Evolutionary conservation across 2,113 vertebrate species (phyloP).

Genomic region (Phaethornis superciliosus): DNA sequence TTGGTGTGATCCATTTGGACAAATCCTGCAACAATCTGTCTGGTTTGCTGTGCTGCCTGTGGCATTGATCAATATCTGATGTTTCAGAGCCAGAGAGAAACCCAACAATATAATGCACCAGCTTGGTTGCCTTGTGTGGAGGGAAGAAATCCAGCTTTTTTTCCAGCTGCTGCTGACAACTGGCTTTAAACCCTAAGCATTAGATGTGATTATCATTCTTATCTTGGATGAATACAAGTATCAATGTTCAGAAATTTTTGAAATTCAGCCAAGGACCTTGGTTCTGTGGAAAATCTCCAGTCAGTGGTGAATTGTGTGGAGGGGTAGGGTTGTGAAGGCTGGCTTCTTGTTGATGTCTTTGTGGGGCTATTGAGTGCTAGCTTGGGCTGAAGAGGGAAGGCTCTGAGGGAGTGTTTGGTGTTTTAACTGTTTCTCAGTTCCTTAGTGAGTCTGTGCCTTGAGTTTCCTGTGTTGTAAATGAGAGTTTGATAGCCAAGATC

Average conservation of each 20-base stretch:
- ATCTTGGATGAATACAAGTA: not conserved
- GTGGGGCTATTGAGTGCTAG: not conserved
- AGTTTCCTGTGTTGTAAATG: not conserved
- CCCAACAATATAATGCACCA: not conserved
- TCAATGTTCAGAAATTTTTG: not conserved
- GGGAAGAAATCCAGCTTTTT: not conserved
- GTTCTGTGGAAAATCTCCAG: not conserved
- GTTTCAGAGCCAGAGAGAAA: not conserved
- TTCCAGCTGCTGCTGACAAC: not conserved
- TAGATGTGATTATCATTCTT: not conserved
- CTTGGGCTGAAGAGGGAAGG: not conserved
- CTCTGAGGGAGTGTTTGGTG: not conserved
- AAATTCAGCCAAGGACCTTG: not conserved
- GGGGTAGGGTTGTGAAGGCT: not conserved
- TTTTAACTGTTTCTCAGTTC: not conserved
- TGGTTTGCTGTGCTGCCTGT: not conserved
- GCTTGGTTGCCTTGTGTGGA: not conserved
- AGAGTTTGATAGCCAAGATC: not conserved
- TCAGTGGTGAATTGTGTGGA: not conserved
- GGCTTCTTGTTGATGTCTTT: not conserved
- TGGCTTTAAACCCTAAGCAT: not conserved
- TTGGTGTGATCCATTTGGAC: not conserved
- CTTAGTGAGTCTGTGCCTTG: not conserved
- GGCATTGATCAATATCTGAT: slow-evolving; percentile 25
- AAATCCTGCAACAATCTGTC: not conserved